phyloP scores from a whole-genome alignment of 1,140 invertebrate species.

The Drosophila ananassae region DNA sequence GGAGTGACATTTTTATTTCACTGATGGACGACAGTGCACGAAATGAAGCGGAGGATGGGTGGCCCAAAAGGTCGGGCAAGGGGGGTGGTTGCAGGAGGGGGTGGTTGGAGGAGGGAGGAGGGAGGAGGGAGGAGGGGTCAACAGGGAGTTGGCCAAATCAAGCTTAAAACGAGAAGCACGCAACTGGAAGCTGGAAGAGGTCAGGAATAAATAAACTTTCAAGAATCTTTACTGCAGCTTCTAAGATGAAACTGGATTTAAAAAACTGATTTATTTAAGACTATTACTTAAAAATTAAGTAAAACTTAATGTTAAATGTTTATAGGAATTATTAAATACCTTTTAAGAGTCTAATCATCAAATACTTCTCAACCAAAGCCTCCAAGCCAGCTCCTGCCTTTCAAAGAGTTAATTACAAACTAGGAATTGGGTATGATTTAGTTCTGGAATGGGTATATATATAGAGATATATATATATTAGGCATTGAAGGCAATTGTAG shows the following conservation, averaged over 20 bases:
- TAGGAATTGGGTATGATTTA: not conserved
- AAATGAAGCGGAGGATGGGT: conserved; percentile 60
- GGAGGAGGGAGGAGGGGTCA: conserved; percentile 1
- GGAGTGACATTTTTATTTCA: conserved; percentile 84
- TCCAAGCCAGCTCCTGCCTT: not conserved
- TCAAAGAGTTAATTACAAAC: not conserved
- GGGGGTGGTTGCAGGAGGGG: not conserved
- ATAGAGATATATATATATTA: not conserved
- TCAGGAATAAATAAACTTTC: not conserved
- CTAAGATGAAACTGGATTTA: no score
- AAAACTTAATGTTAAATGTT: no score
- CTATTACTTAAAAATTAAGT: no score
- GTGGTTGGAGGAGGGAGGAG: not conserved
- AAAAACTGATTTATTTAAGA: no score
- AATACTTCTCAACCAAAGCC: not conserved
- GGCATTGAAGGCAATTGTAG: conserved; percentile 21
- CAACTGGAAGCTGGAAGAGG: conserved; percentile 31
- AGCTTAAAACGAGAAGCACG: conserved; percentile 30
- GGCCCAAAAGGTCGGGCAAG: not conserved
- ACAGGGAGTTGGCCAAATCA: conserved; percentile 31
- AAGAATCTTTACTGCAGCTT: not conserved
- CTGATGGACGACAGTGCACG: conserved; percentile 80
- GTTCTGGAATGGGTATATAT: not conserved
- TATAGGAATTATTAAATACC: no score
- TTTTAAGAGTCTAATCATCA: no score